Base-by-base conservation (phyloP, 2,113 vertebrate genomes). In the Triplophysa rosa region DNA sequence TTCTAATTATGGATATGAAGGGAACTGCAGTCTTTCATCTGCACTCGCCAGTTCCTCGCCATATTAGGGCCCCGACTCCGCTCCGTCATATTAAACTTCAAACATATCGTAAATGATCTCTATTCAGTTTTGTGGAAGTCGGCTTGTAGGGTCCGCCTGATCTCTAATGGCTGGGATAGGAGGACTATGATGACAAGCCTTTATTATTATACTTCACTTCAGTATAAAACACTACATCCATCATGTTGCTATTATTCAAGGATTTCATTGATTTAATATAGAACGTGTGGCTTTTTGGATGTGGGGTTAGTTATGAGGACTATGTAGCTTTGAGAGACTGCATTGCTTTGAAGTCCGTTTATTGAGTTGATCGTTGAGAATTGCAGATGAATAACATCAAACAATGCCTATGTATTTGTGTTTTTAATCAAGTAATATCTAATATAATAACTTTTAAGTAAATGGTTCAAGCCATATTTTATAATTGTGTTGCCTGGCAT, bases 1-100 rank as follows among this genome's bases (percentile, higher is more conserved):
- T 68, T 78, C 68, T 81, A 84, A 84, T 84, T 84, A 84, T 73
- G 26, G 78, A 66, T 29, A 54, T 56, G 49, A 59, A 64, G 67
- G 24, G 11, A 71, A 47, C 40, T 16, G 17, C 4, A 54, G 29
- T 62, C 83, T 84, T 84, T 84, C 79, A 84, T 84, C 63, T 81
- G 68, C 75, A 62, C 54, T 68, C 64, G 37, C 68, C 45, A 29
- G 63, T 21, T 63, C 24, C 68, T 40, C 33, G 0, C 45, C 67
- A 52, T 77, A 67, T 77, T 77, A 62, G 67, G 42, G 17, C 33
- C 42, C 68, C 2, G 29, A 68, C 63, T 78, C 63, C 19, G 14
- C 63, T 17, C 33, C 1, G n/a, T 42, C 54, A 68, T 63, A 71
- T 77, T 70, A 42, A 77, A 56, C 80, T 82, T 85, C 84, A 85